Conservation (phyloP, 2,113 vertebrate species). For the Lepus timidus region DNA sequence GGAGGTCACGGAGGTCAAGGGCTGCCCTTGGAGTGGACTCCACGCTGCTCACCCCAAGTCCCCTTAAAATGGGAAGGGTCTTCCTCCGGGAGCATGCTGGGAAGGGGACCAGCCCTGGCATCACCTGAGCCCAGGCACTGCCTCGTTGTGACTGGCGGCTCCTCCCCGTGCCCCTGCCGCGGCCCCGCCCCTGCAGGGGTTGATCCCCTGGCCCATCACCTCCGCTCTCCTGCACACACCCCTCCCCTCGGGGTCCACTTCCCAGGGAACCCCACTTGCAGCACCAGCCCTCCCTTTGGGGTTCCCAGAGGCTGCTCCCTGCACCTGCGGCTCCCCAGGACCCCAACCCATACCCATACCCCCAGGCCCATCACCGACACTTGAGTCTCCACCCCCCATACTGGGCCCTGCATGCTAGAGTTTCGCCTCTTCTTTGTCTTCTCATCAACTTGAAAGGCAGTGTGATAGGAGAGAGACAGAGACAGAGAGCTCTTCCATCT, state of each 20-base stretch:
- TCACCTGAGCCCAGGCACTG: no score
- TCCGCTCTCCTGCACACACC: not conserved
- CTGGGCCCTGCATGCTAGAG: not conserved
- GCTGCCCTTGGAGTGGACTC: not conserved
- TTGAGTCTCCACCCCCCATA: not conserved
- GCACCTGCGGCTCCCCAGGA: not conserved
- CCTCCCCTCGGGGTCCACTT: not conserved
- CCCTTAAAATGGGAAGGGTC: not conserved
- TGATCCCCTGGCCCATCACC: not conserved
- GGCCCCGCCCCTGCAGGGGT: not conserved
- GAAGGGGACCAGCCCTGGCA: not conserved
- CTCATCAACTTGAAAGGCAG: no score
- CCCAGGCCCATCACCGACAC: no score
- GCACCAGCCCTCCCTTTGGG: not conserved
- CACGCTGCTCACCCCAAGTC: no score
- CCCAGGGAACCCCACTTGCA: not conserved
- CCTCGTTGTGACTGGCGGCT: not conserved
- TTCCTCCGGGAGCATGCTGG: not conserved
- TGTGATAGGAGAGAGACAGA: no score
- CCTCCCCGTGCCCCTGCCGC: not conserved
- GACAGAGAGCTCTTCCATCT: no score
- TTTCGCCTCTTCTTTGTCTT: no score
- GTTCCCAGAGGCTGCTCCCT: not conserved
- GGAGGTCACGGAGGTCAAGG: not conserved
- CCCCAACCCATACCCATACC: not conserved